These are phyloP conservation scores for Drosophila repletoides DNA, from an alignment of 1,140 invertebrate species.

Conservation along the genomic window DNA sequence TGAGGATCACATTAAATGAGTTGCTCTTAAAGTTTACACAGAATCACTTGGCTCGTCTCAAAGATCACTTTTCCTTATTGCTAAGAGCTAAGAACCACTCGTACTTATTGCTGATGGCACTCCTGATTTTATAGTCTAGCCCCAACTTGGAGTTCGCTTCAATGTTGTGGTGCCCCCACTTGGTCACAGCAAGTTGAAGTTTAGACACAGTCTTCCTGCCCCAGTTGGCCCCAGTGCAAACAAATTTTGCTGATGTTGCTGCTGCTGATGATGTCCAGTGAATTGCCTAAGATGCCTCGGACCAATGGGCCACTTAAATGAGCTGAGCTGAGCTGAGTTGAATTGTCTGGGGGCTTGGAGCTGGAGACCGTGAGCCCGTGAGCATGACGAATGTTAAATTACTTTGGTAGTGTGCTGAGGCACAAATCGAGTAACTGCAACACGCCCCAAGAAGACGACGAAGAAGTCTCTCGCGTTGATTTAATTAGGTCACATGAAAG, in stretches of 20 bases:
- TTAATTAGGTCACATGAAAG: slow-evolving; percentile 79
- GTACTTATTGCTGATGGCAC: slow-evolving; percentile 20
- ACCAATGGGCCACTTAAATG: slow-evolving; percentile 43
- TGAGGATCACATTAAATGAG: slow-evolving; percentile 13
- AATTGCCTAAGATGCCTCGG: slow-evolving; percentile 29
- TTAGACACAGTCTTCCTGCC: slow-evolving; percentile 25
- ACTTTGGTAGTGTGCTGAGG: slow-evolving; percentile 27
- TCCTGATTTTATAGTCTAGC: slow-evolving; percentile 12
- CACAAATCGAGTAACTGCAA: slow-evolving; percentile 17
- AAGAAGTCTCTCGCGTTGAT: slow-evolving; percentile 49
- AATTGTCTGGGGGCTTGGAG: not conserved
- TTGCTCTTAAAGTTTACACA: slow-evolving; percentile 18
- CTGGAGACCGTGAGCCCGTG: slow-evolving; percentile 17
- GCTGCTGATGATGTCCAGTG: slow-evolving; percentile 2
- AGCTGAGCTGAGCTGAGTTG: slow-evolving; percentile 3
- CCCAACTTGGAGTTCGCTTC: not conserved
- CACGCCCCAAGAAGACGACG: slow-evolving; percentile 1
- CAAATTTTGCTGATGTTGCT: slow-evolving; percentile 31
- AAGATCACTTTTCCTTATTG: slow-evolving; percentile 22
- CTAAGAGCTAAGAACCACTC: slow-evolving; percentile 18
- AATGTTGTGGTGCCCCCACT: not conserved
- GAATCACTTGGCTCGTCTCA: slow-evolving; percentile 21
- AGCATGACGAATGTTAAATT: slow-evolving; percentile 78
- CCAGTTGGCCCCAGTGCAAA: slow-evolving; percentile 28
- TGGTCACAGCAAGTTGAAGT: slow-evolving; percentile 20